phyloP scores from a whole-genome alignment of 2,797 vertebrate species.

The Huso huso region DNA sequence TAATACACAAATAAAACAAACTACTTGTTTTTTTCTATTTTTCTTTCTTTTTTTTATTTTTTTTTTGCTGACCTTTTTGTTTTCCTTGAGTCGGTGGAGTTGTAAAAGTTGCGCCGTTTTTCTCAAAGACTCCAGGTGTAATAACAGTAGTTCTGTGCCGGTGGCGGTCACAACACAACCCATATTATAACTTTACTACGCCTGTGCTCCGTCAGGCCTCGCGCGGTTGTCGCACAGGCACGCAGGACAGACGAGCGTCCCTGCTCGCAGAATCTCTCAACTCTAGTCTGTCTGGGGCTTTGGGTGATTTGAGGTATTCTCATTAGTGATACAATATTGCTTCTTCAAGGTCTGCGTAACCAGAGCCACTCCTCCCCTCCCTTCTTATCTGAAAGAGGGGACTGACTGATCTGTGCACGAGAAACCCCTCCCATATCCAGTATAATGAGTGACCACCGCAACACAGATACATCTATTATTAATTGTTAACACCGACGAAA shows the following conservation, averaged over 20 bases:
- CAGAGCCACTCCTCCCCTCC: conserved; percentile 68
- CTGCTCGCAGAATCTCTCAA: conserved; percentile 18
- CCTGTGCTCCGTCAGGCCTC: conserved; percentile 22
- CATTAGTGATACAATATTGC: conserved; percentile 66
- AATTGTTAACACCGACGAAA: conserved; percentile 24
- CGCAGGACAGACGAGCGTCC: conserved; percentile 17
- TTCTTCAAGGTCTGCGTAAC: conserved; percentile 54
- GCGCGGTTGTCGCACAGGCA: conserved; percentile 29
- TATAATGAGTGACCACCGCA: conserved; percentile 34
- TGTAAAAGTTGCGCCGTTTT: conserved; percentile 63
- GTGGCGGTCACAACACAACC: conserved; percentile 70
- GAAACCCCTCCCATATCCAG: conserved; percentile 62
- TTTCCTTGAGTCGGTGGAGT: conserved; percentile 58
- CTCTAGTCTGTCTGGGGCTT: conserved; percentile 57
- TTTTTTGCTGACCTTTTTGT: conserved; percentile 60
- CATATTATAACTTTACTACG: conserved; percentile 50
- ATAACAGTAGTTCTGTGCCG: conserved; percentile 60
- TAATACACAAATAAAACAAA: conserved; percentile 9
- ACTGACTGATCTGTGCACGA: conserved; percentile 46
- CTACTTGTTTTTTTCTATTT: conserved; percentile 15
- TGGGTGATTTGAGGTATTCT: conserved; percentile 56
- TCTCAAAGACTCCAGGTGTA: conserved; percentile 66
- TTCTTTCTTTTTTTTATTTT: conserved; percentile 11
- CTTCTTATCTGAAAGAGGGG: conserved; percentile 69
- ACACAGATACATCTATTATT: conserved; percentile 55